Percentiles rank a stretch among this genome's conserved stretches.
Conservation (phyloP, 2,797 vertebrate genomes). For the Pantherophis alleghaniensis region DNA sequence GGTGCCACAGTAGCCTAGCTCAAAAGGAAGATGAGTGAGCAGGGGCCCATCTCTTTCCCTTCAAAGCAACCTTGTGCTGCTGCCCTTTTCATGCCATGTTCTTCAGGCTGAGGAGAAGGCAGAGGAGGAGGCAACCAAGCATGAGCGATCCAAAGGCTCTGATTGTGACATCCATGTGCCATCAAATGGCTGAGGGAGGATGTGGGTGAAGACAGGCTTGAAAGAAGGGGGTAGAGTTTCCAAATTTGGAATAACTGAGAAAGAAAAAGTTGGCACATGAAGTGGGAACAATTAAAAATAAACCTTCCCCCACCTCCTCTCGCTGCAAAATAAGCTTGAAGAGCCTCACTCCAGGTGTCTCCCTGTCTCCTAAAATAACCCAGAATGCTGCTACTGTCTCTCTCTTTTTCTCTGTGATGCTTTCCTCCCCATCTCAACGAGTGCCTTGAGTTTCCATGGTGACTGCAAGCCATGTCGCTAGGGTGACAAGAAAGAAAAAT, state of each 20-base stretch:
- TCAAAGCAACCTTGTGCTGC: neutral
- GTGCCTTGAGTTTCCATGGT: slow-evolving; percentile 62
- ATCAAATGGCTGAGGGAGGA: neutral
- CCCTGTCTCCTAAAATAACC: slow-evolving; percentile 66
- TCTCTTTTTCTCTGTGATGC: slow-evolving; percentile 40
- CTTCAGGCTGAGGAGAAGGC: neutral
- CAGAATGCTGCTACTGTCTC: slow-evolving; percentile 53
- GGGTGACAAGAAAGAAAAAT: slow-evolving; percentile 60
- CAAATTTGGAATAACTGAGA: slow-evolving; percentile 4
- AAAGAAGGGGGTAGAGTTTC: slow-evolving; percentile 7
- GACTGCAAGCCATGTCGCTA: slow-evolving; percentile 61
- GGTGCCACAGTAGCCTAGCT: neutral
- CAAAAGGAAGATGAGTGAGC: neutral
- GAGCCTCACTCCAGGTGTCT: slow-evolving; percentile 61
- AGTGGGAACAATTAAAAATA: slow-evolving; percentile 61
- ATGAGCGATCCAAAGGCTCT: neutral
- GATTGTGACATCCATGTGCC: neutral
- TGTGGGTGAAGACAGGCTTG: slow-evolving; percentile 7
- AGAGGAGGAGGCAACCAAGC: neutral
- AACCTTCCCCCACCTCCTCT: slow-evolving; percentile 38
- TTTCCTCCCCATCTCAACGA: slow-evolving; percentile 44
- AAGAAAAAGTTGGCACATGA: slow-evolving; percentile 41
- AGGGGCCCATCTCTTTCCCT: neutral
- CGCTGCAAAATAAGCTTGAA: slow-evolving; percentile 38
- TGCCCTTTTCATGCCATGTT: neutral